These are phyloP conservation scores for Mimas tiliae DNA, from an alignment of 2,888 invertebrate species.

Conservation along the genomic window DNA sequence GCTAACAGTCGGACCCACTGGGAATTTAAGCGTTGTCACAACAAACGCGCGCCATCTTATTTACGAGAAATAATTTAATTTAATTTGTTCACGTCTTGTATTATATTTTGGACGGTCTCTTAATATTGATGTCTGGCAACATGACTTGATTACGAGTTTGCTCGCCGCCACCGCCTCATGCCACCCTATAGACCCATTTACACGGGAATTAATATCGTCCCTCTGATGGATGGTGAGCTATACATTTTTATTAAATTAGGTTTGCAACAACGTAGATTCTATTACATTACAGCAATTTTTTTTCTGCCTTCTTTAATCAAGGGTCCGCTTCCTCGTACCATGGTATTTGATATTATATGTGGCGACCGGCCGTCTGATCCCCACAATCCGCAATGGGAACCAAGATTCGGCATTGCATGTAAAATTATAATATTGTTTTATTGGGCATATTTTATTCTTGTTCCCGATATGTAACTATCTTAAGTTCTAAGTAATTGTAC, in stretches of 20 bases:
- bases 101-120: constrained; percentile 11
- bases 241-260: constrained; percentile 13
- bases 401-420: no score
- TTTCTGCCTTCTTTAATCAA: no score
- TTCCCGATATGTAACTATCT: neutral
- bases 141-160: constrained; percentile 14
- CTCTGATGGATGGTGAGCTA: constrained; percentile 1
- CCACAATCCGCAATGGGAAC: no score
- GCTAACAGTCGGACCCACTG: neutral
- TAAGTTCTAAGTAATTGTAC: neutral
- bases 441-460: no score
- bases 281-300: no score
- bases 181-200: neutral
- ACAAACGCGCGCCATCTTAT: neutral
- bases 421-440: no score
- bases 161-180: neutral
- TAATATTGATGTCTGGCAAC: constrained; percentile 22
- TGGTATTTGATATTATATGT: no score
- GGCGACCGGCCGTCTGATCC: no score
- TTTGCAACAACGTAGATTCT: neutral
- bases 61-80: constrained; percentile 9
- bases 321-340: no score
- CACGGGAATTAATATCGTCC: constrained; percentile 1
- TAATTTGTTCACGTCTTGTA: constrained; percentile 21
- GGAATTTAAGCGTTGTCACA: neutral